A percentile compares a stretch with the other conserved stretches of the same genome.
phyloP scores from a whole-genome alignment of 2,113 vertebrate genomes.

The Amphiprion ocellaris region DNA sequence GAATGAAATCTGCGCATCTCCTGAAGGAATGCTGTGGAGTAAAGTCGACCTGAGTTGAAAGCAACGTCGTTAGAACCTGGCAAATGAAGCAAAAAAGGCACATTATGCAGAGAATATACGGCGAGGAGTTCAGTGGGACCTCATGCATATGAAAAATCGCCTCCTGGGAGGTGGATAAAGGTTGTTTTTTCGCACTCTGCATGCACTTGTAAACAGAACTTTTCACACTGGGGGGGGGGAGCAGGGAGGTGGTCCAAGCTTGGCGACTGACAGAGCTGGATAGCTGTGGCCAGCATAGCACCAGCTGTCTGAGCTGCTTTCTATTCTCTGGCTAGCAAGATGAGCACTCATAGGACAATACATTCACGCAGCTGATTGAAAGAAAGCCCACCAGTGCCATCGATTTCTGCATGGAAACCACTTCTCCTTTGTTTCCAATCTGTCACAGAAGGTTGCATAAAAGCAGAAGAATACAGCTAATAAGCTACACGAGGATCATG shows the following conservation, averaged over 20 bases:
- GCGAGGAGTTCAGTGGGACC: slow-evolving; percentile 9
- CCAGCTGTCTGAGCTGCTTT: too few relatives aligned
- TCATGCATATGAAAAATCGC: slow-evolving; percentile 33
- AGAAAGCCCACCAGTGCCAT: too few relatives aligned
- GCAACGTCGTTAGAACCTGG: slow-evolving; percentile 15
- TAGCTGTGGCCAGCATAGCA: too few relatives aligned
- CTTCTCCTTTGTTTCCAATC: not conserved
- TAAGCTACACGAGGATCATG: not conserved
- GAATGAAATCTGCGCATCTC: slow-evolving; percentile 23
- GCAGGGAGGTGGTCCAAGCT: not conserved
- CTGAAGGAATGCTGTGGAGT: slow-evolving; percentile 4
- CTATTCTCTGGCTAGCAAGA: too few relatives aligned
- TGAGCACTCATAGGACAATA: too few relatives aligned
- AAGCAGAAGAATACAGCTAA: not conserved
- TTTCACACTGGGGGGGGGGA: slow-evolving; percentile 1
- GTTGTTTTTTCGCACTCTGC: slow-evolving; percentile 21
- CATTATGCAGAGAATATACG: slow-evolving; percentile 32
- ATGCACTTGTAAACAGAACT: not conserved
- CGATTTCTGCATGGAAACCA: not conserved
- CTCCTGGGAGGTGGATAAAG: slow-evolving; percentile 9
- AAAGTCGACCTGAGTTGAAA: not conserved
- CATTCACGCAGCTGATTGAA: too few relatives aligned
- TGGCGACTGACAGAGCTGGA: too few relatives aligned
- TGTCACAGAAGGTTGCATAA: not conserved
- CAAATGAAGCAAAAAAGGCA: not conserved